Percentiles rank a stretch among this genome's conserved stretches.
These are phyloP conservation scores for Orthosia gracilis DNA, from an alignment of 2,888 invertebrate species.

Conservation along the genomic window DNA sequence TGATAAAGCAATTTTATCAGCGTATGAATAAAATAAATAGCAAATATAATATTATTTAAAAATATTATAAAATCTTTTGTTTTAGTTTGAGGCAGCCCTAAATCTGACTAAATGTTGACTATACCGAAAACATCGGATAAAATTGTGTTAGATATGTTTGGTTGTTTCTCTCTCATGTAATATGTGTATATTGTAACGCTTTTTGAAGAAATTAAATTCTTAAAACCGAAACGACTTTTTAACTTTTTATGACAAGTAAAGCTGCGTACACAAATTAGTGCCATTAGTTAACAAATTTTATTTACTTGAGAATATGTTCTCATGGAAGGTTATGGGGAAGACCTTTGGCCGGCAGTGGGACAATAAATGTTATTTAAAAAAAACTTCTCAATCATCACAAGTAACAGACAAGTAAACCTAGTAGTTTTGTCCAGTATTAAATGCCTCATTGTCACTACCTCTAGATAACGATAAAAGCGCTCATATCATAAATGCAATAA, in stretches of 20 bases:
- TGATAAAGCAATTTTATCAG: constrained; percentile 7
- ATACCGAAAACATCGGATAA: background rate
- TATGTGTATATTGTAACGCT: too few species aligned
- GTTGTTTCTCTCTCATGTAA: too few species aligned
- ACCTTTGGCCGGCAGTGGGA: too few species aligned
- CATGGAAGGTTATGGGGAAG: too few species aligned
- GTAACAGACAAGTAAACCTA: background rate
- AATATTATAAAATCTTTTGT: background rate
- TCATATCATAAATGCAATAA: constrained; percentile 35
- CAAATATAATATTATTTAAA: background rate
- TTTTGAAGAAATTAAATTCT: too few species aligned
- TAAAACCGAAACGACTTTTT: background rate
- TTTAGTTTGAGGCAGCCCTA: constrained; percentile 11
- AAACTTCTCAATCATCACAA: too few species aligned
- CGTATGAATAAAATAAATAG: background rate
- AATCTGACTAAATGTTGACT: background rate
- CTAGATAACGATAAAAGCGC: constrained; percentile 44
- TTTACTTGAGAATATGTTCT: too few species aligned
- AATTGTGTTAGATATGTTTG: too few species aligned
- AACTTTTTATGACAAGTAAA: background rate
- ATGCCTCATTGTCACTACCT: background rate
- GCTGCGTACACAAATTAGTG: background rate
- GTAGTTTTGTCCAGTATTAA: background rate
- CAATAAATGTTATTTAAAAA: too few species aligned
- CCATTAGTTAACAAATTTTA: too few species aligned